Evolutionary conservation across 2,113 vertebrate species (phyloP).

Genomic region (Arenaria interpres): DNA sequence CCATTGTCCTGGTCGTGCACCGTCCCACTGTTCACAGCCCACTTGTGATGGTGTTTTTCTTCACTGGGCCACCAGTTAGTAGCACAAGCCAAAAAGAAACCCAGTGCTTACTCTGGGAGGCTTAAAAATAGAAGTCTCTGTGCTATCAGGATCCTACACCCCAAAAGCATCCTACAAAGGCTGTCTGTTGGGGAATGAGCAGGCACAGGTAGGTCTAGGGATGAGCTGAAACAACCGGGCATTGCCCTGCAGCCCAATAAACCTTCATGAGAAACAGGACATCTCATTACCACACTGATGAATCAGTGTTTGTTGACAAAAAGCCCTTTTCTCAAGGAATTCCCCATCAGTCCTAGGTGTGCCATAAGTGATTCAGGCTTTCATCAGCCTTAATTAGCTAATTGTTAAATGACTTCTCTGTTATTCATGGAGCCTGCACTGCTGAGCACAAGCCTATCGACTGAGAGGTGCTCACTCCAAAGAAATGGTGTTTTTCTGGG

Average conservation of each 20-base stretch:
- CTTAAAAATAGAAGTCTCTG: not conserved
- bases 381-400: constrained; percentile 34
- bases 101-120: not conserved
- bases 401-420: constrained; percentile 29
- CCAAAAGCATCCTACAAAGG: not conserved
- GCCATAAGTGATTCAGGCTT: not conserved
- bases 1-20: not conserved
- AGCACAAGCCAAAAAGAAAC: not conserved
- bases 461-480: not conserved
- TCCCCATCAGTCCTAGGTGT: not conserved
- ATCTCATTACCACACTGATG: not conserved
- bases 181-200: not conserved
- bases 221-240: not conserved
- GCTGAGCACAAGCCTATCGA: not conserved
- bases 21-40: not conserved
- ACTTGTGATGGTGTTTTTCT: not conserved
- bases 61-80: not conserved
- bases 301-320: constrained; percentile 30
- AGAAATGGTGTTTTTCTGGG: not conserved
- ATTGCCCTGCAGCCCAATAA: not conserved
- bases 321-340: constrained; percentile 4
- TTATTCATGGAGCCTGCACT: not conserved
- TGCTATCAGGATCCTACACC: not conserved
- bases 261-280: not conserved
- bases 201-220: not conserved